Base-by-base conservation (phyloP, 2,113 vertebrate genomes). In the Strigops habroptila region DNA sequence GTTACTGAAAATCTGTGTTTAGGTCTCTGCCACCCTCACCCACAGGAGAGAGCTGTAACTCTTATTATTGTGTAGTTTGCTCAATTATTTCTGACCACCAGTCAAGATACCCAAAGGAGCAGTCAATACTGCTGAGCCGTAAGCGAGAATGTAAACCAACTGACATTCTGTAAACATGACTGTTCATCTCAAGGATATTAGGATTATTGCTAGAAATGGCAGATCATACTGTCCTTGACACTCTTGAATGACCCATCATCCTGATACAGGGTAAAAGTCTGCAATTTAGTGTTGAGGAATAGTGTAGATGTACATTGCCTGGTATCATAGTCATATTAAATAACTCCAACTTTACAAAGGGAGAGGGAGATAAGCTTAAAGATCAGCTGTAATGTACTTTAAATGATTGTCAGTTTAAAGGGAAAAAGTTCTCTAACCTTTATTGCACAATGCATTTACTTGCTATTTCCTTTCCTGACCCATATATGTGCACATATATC, bases 81-180 rank as follows among this genome's bases (percentile, higher is more conserved):
- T 96, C 80, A 59, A 19, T 73, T 87, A 69, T 55, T 82, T 91
- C 88, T 93, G 91, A 91, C 64, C 64, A 80, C 51, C 46, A 49
- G 73, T 46, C 80, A 82, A 63, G 69, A 81, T 41, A 92, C 74
- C 52, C 86, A 63, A 90, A 93, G 37, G 43, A 85, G 9, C 22
- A 48, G 6, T 49, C 69, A 30, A 14, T 39, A 10, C 49, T 37
- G 33, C 41, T 46, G 63, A 81, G 35, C 13, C 53, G 80, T 11
- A 65, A 51, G 68, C 33, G 78, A 62, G 33, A 69, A 71, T 0
- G 0, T 18, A 53, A 48, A 76, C 39, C 41, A 84, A 37, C 13
- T 39, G 53, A 49, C 39, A 28, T 65, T 79, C 55, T 73, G 28
- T 41, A 22, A 79, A 59, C 7, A 1, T 15, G 37, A 63, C 41